These are phyloP conservation scores for Fragum fragum DNA, from an alignment of 2,888 invertebrate genomes.

Conservation along the genomic window DNA sequence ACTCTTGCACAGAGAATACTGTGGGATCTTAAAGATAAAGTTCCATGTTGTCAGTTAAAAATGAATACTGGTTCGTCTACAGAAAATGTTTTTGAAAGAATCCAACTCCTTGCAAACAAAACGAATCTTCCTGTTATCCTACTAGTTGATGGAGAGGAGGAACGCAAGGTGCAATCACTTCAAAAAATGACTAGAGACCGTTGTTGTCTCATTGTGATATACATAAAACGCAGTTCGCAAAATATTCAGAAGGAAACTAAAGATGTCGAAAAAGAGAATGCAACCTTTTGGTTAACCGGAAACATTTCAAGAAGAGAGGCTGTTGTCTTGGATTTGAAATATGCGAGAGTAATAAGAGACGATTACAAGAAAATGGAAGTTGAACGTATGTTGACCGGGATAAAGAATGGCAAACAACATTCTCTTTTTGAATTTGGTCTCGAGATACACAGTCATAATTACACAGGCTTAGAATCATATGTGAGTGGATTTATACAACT, in stretches of 20 bases:
- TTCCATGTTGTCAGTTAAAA: constrained; percentile 70
- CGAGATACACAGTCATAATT: constrained; percentile 60
- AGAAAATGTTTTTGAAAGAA: constrained; percentile 51
- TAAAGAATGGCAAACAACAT: constrained; percentile 26
- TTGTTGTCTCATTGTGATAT: constrained; percentile 50
- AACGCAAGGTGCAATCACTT: constrained; percentile 58
- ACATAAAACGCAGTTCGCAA: constrained; percentile 56
- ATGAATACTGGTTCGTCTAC: constrained; percentile 42
- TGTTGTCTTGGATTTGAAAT: constrained; percentile 4
- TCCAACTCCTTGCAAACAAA: constrained; percentile 61
- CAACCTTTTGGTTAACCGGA: neutral
- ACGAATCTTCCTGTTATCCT: constrained; percentile 64
- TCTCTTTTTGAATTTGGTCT: constrained; percentile 67
- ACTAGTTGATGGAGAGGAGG: constrained; percentile 73
- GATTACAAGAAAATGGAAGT: constrained; percentile 1
- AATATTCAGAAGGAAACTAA: neutral
- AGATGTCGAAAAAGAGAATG: neutral
- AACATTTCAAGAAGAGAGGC: constrained; percentile 48
- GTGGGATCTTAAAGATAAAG: constrained; percentile 63
- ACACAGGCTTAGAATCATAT: constrained; percentile 58
- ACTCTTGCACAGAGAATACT: constrained; percentile 71
- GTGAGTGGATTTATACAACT: constrained; percentile 56
- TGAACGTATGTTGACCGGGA: constrained; percentile 21
- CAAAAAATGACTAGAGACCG: constrained; percentile 31
- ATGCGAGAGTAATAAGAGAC: neutral